Evolutionary conservation across 2,797 vertebrate species (phyloP), one percentile per base, ranked within the genome.

Genomic region (Tapera naevia): DNA sequence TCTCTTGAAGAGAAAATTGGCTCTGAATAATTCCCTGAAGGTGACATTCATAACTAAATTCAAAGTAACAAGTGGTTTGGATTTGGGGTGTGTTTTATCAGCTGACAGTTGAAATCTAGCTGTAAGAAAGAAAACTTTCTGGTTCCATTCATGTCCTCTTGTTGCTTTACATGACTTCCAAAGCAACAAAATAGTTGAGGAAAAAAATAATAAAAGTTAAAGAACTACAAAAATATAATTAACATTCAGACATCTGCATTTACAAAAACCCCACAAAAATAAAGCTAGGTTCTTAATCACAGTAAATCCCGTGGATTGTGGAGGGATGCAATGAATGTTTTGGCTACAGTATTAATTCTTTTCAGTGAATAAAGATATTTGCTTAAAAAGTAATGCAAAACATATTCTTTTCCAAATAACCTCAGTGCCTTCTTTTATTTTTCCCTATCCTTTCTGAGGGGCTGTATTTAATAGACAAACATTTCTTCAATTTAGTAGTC

Each of bases 41-140:
- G 91, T 91, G 92, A 95, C 80, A 56, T 32, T 80, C 61, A 30
- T 12, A 94, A 81, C 51, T 72, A 64, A 86, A 53, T 24, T 76
- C 74, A 91, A 84, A 58, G 74, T 66, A 93, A 60, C 82, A 88
- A 94, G 91, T 94, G 94, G 86, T 94, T 96, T 92, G 81, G 67
- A 88, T 95, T 96, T 95, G 92, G 73, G 43, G 56, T 64, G 83
- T 87, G 87, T 95, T 96, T 96, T 95, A 95, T 91, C 92, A 84
- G 89, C 91, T 95, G 94, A 95, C 41, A 89, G 74, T 1, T 93
- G 76, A 93, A 85, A 81, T 82, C 84, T 67, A 46, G 35, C 88
- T 89, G 30, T 60, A 85, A 80, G 88, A 86, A 96, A 93, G 74
- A 89, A 91, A 93, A 80, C 86, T 5, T 74, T 80, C 66, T 88